Evolutionary conservation across 2,888 invertebrate genomes (phyloP).

Genomic region (Trissolcus brochymenae): DNA sequence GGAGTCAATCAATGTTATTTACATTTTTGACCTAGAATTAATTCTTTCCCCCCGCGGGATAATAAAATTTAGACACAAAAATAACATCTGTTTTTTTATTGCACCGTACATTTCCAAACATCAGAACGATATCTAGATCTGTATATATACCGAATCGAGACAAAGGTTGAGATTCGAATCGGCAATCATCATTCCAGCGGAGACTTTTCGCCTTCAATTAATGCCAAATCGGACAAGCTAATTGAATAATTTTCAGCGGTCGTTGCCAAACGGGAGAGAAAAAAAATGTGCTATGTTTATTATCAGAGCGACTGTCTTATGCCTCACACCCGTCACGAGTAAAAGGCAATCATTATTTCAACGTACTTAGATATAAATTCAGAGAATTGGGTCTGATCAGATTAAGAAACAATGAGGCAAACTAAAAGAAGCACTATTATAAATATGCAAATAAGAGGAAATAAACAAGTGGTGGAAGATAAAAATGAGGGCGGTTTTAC

Average conservation of each 20-base stretch:
- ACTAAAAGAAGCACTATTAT: background rate
- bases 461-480: background rate
- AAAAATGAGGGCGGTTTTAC: too few relatives aligned
- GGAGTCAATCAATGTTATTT: too few relatives aligned
- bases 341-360: constrained; percentile 45
- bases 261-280: constrained; percentile 9
- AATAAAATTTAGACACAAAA: too few relatives aligned
- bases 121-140: constrained; percentile 9
- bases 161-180: constrained; percentile 28
- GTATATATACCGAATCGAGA: constrained; percentile 15
- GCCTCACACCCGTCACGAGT: constrained; percentile 17
- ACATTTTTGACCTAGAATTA: too few relatives aligned
- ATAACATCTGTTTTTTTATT: too few relatives aligned
- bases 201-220: constrained; percentile 44
- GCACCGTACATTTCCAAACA: constrained; percentile 4
- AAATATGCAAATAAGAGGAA: background rate
- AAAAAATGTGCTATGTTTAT: constrained; percentile 27
- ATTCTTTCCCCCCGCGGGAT: too few relatives aligned
- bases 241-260: constrained; percentile 36
- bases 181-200: constrained; percentile 24
- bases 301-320: constrained; percentile 32
- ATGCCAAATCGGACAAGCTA: constrained; percentile 28
- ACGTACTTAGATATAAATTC: constrained; percentile 15
- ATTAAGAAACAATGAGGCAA: background rate
- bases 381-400: too few relatives aligned